Base-by-base conservation (phyloP, 23 tunicate species). In the Styela clava region DNA sequence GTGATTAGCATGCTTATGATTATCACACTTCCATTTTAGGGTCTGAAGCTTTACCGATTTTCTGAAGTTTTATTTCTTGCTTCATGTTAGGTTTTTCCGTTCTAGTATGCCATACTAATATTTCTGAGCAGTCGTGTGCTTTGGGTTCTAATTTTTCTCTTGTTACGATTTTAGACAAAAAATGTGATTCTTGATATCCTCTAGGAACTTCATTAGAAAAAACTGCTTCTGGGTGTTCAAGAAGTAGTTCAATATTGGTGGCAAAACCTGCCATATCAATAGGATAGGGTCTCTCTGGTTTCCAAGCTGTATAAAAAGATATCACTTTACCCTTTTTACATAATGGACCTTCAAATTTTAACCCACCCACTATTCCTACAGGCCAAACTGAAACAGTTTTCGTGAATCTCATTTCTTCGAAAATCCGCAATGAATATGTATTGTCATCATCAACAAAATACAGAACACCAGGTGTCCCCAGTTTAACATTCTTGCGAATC, bases 251-350 rank as follows among this genome's bases (percentile, higher is more conserved):
- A 25, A 94, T 33, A 64, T 88, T 68, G 22, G 88, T 88, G 20
- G 98, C 95, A 88, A 94, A 94, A 62, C 94, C 98, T 24, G 98
- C 98, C 98, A 94, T 94, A 72, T 94, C 98, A 70, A 94, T 82
- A 31, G 98, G 98, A 83, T 88, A 94, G 19, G 98, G 98, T 52
- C 98, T 52, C 0, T 94, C 95, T 2, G 98, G 95, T 64, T 94
- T 88, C 98, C 98, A 94, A 2, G 89, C 85, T 16, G 98, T 94
- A 65, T 88, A 88, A 95, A 95, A 94, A 19, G 67, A 23, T 23
- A 83, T 24, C 3, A 94, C 98, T 64, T 85, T 83, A 21, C 95
- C 91, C 34, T 89, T 69, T 73, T 62, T 82, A 67, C 98, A 94
- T 37, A 33, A 2, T 24, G 94, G 94, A 20, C 98, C 98, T 82